Evolutionary conservation across 53 echinoderm and acorn worm species (phyloP).

Genomic region (Hippasteria phrygiana): DNA sequence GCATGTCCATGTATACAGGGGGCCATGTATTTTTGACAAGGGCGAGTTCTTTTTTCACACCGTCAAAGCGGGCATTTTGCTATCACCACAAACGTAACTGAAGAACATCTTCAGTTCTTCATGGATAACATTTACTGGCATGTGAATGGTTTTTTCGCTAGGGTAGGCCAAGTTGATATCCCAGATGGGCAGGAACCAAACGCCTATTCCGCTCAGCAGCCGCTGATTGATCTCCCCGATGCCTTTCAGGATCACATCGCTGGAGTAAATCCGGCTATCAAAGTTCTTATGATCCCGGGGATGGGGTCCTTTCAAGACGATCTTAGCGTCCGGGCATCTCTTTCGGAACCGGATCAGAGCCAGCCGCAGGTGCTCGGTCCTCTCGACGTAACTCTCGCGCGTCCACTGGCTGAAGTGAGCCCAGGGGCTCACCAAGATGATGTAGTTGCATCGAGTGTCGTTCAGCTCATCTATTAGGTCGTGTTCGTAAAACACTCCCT

Average conservation of each 20-base stretch:
- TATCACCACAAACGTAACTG: slow-evolving; percentile 20
- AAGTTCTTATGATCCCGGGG: slow-evolving; percentile 29
- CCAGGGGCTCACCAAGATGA: slow-evolving; percentile 63
- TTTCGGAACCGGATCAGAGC: slow-evolving; percentile 41
- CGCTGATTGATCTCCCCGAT: slow-evolving; percentile 55
- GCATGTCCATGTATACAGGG: no score
- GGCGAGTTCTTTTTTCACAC: not conserved
- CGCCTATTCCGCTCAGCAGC: slow-evolving; percentile 47
- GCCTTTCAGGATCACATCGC: slow-evolving; percentile 17
- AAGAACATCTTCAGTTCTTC: slow-evolving; percentile 51
- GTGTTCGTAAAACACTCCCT: not conserved
- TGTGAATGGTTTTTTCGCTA: not conserved
- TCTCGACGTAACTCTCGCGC: slow-evolving; percentile 54
- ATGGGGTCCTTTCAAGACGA: slow-evolving; percentile 72
- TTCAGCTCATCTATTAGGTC: slow-evolving; percentile 59
- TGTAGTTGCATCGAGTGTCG: slow-evolving; percentile 50
- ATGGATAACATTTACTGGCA: slow-evolving; percentile 8
- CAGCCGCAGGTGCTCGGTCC: slow-evolving; percentile 49
- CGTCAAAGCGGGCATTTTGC: not conserved
- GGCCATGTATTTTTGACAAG: no score
- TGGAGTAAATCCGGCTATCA: not conserved
- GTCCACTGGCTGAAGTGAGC: slow-evolving; percentile 73
- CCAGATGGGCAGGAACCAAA: slow-evolving; percentile 71
- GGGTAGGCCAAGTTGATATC: slow-evolving; percentile 63
- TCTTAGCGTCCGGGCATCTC: slow-evolving; percentile 55